Percentiles rank a stretch among this genome's conserved stretches.
Evolutionary conservation across 2,797 vertebrate species (phyloP).

Genomic region (Centroberyx gerrardi): DNA sequence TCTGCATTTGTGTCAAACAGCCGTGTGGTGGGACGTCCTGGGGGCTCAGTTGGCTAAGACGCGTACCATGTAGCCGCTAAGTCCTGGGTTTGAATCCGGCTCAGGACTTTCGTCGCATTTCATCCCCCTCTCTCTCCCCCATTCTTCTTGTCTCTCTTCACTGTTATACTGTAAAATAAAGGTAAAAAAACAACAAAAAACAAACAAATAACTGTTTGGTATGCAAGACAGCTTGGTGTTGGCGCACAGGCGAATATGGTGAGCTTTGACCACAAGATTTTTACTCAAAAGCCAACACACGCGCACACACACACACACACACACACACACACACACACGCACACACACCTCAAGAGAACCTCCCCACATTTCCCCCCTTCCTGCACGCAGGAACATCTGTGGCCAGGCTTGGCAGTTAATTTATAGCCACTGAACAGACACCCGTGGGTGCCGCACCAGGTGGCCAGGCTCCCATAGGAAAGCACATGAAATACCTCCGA

Average conservation of each 20-base stretch:
- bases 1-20: background rate
- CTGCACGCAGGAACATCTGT: conserved; percentile 55
- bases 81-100: no score
- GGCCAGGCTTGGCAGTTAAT: conserved; percentile 37
- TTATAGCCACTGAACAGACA: conserved; percentile 37
- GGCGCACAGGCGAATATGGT: background rate
- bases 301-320: background rate
- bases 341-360: background rate
- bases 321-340: background rate
- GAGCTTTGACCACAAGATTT: background rate
- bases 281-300: background rate
- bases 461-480: conserved; percentile 60
- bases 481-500: conserved; percentile 42
- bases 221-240: background rate
- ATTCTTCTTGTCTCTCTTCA: no score
- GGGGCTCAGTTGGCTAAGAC: no score
- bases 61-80: no score
- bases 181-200: no score
- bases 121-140: no score
- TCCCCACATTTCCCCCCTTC: background rate
- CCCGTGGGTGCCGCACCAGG: conserved; percentile 55
- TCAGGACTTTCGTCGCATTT: no score
- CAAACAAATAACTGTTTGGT: background rate
- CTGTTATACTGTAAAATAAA: no score
- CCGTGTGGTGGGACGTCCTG: background rate